These are phyloP conservation scores for Phrynocephalus forsythii DNA, from an alignment of 2,797 vertebrate species.

Conservation along the genomic window DNA sequence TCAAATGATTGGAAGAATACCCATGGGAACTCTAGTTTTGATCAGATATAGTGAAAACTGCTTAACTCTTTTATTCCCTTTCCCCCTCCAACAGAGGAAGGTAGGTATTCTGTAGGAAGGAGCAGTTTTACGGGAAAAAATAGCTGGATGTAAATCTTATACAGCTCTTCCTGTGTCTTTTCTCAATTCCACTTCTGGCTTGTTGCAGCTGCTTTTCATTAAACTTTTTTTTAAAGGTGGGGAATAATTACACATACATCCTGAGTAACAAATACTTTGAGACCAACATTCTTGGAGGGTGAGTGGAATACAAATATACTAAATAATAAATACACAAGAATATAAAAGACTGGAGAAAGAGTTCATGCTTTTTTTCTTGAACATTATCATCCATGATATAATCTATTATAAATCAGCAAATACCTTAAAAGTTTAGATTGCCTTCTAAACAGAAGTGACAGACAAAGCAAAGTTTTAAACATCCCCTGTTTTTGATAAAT, in stretches of 20 bases:
- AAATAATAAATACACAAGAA: neutral
- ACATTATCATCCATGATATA: neutral
- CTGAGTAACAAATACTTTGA: no score
- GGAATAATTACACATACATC: neutral
- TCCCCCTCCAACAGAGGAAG: neutral
- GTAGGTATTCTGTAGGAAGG: neutral
- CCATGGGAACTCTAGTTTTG: neutral
- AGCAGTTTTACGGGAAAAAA: neutral
- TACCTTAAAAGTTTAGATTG: no score
- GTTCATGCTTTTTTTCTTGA: neutral
- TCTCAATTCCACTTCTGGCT: neutral
- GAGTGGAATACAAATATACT: neutral
- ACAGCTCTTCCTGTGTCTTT: neutral
- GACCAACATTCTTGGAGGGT: neutral
- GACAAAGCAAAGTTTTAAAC: neutral
- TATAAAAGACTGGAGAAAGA: no score
- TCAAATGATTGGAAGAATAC: neutral
- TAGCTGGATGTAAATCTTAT: neutral
- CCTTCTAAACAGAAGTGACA: neutral
- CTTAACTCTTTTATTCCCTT: neutral
- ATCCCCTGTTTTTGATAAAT: neutral
- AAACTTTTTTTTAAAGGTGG: neutral
- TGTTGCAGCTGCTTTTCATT: neutral
- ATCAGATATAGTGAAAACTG: neutral
- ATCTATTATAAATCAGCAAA: no score